Evolutionary conservation across 2,888 invertebrate species (phyloP).

Genomic region (Phyllotreta cruciferae): DNA sequence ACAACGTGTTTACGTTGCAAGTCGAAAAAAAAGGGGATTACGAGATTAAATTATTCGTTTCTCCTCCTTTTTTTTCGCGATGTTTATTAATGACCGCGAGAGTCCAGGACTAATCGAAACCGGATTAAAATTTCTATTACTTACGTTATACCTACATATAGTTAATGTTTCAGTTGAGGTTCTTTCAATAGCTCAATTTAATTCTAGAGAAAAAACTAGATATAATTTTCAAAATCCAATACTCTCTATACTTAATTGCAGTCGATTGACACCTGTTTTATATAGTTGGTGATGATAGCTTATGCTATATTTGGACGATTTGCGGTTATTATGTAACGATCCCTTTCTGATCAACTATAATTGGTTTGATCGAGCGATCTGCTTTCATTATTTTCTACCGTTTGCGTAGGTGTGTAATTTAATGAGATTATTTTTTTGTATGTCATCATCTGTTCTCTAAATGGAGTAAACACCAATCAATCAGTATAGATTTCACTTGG

Average conservation of each 20-base stretch:
- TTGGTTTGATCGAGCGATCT: constrained; percentile 11
- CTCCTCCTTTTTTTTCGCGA: neutral
- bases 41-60: neutral
- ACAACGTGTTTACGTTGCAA: constrained; percentile 11
- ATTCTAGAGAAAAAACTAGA: neutral
- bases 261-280: constrained; percentile 20
- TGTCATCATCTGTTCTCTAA: too few species aligned
- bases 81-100: neutral
- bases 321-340: constrained; percentile 19
- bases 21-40: constrained; percentile 10
- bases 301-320: constrained; percentile 14
- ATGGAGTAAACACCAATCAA: too few species aligned
- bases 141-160: too few species aligned
- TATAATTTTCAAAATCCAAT: neutral
- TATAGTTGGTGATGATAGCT: constrained; percentile 12
- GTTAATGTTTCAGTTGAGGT: too few species aligned
- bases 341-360: constrained; percentile 11
- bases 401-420: constrained; percentile 12
- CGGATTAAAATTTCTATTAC: too few species aligned
- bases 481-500: too few species aligned
- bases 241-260: neutral
- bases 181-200: too few species aligned
- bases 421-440: constrained; percentile 2
- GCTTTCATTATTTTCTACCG: neutral
- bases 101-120: neutral